Conservation (phyloP, 2,113 vertebrate genomes). For the Nannobrachium achirus region DNA sequence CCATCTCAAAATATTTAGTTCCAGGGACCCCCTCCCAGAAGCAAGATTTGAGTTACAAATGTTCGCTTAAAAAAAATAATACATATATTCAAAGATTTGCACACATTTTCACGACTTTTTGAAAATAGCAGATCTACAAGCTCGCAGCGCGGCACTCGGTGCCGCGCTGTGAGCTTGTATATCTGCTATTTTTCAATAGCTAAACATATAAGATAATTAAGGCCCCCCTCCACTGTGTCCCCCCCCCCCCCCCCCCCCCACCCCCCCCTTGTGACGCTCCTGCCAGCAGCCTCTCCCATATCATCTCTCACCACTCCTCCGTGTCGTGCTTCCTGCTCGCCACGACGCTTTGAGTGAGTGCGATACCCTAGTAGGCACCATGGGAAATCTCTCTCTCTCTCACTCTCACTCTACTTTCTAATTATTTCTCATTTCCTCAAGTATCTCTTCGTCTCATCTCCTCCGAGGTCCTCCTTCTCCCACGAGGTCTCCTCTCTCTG, state of each 20-base stretch:
- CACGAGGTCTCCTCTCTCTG: neutral
- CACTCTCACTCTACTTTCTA: neutral
- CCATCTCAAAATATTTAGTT: too few relatives aligned
- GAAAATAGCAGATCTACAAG: too few relatives aligned
- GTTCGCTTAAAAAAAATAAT: too few relatives aligned
- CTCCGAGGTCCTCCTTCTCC: neutral
- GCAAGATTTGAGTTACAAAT: too few relatives aligned
- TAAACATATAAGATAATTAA: too few relatives aligned
- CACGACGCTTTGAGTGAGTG: neutral
- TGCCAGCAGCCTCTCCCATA: neutral
- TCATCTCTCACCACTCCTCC: slow-evolving; percentile 41
- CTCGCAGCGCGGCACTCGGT: too few relatives aligned
- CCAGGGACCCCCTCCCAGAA: too few relatives aligned
- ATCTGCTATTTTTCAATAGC: too few relatives aligned
- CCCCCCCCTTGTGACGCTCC: slow-evolving; percentile 35
- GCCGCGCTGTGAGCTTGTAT: too few relatives aligned
- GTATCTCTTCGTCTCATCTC: neutral
- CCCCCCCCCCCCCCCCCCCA: slow-evolving; percentile 21
- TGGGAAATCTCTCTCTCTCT: slow-evolving; percentile 22
- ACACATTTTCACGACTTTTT: too few relatives aligned
- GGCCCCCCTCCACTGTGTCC: too few relatives aligned
- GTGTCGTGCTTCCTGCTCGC: slow-evolving; percentile 17
- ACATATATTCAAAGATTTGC: too few relatives aligned
- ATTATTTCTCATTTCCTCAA: neutral
- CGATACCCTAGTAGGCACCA: slow-evolving; percentile 4